Conservation (phyloP, 1,140 invertebrate species). For the Temnothorax curvispinosus region DNA sequence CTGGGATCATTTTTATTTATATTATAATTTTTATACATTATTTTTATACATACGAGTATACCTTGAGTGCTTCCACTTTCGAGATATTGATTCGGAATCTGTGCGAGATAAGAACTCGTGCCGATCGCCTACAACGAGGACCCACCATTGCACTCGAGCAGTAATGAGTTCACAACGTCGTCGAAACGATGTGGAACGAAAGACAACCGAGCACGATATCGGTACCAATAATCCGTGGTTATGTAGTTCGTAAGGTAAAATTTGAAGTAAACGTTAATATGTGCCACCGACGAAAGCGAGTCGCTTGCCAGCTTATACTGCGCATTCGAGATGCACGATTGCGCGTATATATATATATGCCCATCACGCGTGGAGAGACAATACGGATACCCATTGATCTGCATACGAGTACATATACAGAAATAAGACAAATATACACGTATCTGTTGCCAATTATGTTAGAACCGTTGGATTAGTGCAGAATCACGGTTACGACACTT, state of each 20-base stretch:
- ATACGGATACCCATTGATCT: background rate
- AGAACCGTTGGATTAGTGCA: conserved; percentile 57
- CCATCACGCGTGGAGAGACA: background rate
- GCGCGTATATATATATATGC: background rate
- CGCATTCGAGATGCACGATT: background rate
- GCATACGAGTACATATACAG: conserved; percentile 34
- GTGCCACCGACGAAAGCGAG: conserved; percentile 64
- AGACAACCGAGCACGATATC: background rate
- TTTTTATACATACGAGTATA: background rate
- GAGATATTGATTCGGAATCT: background rate
- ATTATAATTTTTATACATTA: background rate
- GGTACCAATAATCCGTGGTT: conserved; percentile 36
- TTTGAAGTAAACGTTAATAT: conserved; percentile 55
- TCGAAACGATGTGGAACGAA: background rate
- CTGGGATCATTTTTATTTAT: background rate
- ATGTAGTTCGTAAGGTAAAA: conserved; percentile 51
- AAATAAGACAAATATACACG: conserved; percentile 4
- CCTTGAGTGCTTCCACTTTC: background rate
- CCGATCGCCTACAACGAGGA: background rate
- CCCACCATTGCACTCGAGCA: background rate
- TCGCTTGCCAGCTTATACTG: conserved; percentile 26
- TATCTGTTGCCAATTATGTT: conserved; percentile 54
- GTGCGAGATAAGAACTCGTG: background rate
- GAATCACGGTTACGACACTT: conserved; percentile 50
- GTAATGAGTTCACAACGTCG: conserved; percentile 17